Evolutionary conservation across 2,888 invertebrate species (phyloP), one percentile per base, ranked within the genome.

Genomic region (Drosophila picticornis): DNA sequence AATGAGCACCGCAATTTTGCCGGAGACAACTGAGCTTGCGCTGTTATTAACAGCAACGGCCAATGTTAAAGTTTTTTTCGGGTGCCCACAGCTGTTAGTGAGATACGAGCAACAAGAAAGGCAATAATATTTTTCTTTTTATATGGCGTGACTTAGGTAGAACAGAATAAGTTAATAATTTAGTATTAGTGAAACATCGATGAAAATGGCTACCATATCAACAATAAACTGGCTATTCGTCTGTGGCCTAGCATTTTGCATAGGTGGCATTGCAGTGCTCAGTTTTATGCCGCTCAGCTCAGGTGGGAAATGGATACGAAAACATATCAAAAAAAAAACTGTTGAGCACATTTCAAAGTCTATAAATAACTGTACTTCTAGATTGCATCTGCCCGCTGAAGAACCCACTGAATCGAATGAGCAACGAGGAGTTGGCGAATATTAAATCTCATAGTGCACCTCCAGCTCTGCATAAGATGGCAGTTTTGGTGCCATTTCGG

Each of bases 401-500:
- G 36, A 81, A 84, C 31, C 84, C 82, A 19, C 51, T 88, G 9
- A 75, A 73, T 13, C 71, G 63, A 70, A 61, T 61, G 5, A 10
- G 9, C 2, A 31, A 40, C 13, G 38, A 46, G 5, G 63, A 58
- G 9, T 72, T 53, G 10, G 22, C 11, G 25, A 51, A 67, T 9
- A 63, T 66, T 5, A 68, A 81, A 36, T 51, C 46, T 11, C 43
- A 69, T n/a, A 43, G 2, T 9, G 27, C 36, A 0, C n/a, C 25
- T 7, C 66, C 76, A 2, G 50, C 58, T 27, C 27, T 9, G 0
- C 95, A 96, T 91, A 95, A 94, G 84, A 94, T 99, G 88, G 98
- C 98, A 55, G 94, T 99, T 67, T 93, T 99, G 74, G 98, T 99
- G 62, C 99, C 99, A 60, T 99, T 97, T 93, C 94, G 99, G 83